These are phyloP conservation scores for Leptonema lineaticorne DNA, from an alignment of 1,140 invertebrate species.

Conservation along the genomic window DNA sequence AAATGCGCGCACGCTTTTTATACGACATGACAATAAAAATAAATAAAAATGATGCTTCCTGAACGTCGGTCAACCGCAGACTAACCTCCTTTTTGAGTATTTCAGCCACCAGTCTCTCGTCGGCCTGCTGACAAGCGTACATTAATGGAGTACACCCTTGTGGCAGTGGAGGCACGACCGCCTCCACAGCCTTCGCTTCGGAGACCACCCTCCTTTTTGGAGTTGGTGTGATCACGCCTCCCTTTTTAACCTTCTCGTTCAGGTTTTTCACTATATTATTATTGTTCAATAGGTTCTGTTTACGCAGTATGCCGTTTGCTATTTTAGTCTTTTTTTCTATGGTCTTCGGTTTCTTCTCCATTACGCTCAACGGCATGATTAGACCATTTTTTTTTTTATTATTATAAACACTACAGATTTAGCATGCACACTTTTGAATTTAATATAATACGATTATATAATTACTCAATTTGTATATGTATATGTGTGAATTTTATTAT, in stretches of 20 bases:
- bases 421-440: too few relatives aligned
- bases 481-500: too few relatives aligned
- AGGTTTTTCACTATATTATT: conserved; percentile 37
- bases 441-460: too few relatives aligned
- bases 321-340: conserved; percentile 27
- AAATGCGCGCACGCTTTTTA: too few relatives aligned
- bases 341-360: conserved; percentile 34
- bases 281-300: conserved; percentile 34
- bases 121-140: conserved; percentile 83
- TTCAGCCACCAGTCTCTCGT: conserved; percentile 54
- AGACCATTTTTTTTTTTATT: background rate
- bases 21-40: too few relatives aligned
- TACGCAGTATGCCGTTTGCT: conserved; percentile 37
- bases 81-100: conserved; percentile 55
- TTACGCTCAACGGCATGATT: conserved; percentile 16
- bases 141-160: conserved; percentile 75
- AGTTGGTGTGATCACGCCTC: conserved; percentile 45
- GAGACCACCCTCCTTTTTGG: conserved; percentile 51
- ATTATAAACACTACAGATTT: too few relatives aligned
- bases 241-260: conserved; percentile 44
- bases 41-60: background rate
- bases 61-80: conserved; percentile 24
- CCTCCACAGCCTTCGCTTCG: conserved; percentile 56
- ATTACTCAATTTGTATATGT: too few relatives aligned
- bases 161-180: conserved; percentile 51